Conservation (phyloP, 2,797 vertebrate genomes). For the Sebastiscus tertius region DNA sequence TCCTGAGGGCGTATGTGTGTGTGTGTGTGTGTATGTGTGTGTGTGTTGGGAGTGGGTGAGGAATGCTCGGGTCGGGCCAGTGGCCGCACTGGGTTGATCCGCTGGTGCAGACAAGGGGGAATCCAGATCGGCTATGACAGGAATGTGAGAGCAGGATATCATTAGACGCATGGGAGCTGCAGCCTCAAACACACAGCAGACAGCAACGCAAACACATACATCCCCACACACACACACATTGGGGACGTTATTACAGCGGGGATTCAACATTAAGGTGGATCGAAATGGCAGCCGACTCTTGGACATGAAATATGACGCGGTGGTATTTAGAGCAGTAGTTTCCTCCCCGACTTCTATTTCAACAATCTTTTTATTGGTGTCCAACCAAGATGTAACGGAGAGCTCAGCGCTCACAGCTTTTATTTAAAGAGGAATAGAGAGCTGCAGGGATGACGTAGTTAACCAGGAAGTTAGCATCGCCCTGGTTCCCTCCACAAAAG, state of each 20-base stretch:
- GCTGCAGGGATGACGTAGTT: no score
- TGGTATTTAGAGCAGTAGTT: constrained; percentile 16
- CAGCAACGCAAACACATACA: constrained; percentile 43
- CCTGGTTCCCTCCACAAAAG: no score
- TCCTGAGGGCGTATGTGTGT: constrained; percentile 42
- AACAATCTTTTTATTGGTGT: neutral
- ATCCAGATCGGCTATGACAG: constrained; percentile 75
- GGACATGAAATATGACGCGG: constrained; percentile 30
- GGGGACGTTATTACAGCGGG: constrained; percentile 23
- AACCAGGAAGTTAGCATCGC: no score
- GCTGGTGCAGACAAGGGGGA: constrained; percentile 69
- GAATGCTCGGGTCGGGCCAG: constrained; percentile 73
- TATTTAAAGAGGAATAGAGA: neutral
- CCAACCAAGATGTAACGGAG: neutral
- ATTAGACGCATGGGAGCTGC: constrained; percentile 72
- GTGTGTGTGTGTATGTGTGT: constrained; percentile 16
- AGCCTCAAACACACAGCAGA: constrained; percentile 62
- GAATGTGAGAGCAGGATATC: constrained; percentile 82
- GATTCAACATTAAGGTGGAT: constrained; percentile 10
- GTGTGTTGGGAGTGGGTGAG: constrained; percentile 57
- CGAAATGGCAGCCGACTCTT: constrained; percentile 55
- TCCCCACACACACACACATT: neutral
- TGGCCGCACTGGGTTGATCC: constrained; percentile 63
- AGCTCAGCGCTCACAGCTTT: neutral
- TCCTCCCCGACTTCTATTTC: constrained; percentile 4